Evolutionary conservation across 2,797 vertebrate species (phyloP).

Genomic region (Lacerta bilineata): DNA sequence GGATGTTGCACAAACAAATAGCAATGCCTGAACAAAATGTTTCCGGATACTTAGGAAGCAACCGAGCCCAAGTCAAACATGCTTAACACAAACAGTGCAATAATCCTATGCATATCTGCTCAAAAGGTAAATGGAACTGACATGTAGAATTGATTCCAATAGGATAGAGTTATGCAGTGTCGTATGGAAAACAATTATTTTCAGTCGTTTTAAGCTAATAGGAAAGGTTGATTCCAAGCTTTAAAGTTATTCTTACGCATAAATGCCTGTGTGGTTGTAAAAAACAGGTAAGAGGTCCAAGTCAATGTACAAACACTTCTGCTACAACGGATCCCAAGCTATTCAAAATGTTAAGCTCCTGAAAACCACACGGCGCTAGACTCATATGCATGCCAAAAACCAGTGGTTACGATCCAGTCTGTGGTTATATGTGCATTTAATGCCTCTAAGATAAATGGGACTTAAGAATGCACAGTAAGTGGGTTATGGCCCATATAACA

Average conservation of each 20-base stretch:
- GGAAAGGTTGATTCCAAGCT: not conserved
- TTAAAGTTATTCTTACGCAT: not conserved
- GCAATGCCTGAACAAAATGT: not conserved
- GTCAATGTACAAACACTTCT: not conserved
- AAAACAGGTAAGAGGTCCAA: not conserved
- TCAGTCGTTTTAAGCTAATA: not conserved
- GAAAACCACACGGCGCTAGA: not conserved
- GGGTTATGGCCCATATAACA: not conserved
- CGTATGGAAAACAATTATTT: not conserved
- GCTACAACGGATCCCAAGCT: not conserved
- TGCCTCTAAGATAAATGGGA: not conserved
- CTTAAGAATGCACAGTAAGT: not conserved
- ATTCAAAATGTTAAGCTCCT: not conserved
- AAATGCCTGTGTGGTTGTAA: not conserved
- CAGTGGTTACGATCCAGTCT: not conserved
- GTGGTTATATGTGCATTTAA: not conserved
- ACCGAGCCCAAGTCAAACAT: not conserved
- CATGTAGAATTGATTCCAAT: not conserved
- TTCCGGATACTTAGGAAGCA: not conserved
- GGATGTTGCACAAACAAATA: not conserved
- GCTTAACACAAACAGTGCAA: not conserved
- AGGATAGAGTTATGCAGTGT: not conserved
- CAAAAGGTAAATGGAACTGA: no score
- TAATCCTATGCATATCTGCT: no score
- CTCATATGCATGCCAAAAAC: not conserved